Percentiles rank a stretch among this genome's conserved stretches.
These are phyloP conservation scores for Venturia canescens DNA, from an alignment of 1,140 invertebrate genomes.

Conservation along the genomic window DNA sequence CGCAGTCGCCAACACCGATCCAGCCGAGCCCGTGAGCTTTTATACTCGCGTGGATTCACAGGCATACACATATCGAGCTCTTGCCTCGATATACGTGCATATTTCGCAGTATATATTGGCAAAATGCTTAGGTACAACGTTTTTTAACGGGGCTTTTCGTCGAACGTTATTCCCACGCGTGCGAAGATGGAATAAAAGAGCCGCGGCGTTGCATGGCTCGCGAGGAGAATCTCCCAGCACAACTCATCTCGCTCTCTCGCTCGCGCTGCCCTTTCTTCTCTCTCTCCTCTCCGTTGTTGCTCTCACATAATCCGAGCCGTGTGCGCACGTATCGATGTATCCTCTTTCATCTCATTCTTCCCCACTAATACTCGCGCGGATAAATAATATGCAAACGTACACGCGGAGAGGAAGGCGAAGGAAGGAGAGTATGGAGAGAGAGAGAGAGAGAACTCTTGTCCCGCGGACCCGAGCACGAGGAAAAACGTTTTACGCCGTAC, in stretches of 20 bases:
- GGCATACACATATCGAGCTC: not conserved
- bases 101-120: conserved; percentile 19
- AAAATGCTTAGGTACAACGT: conserved; percentile 26
- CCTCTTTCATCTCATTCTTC: conserved; percentile 26
- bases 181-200: conserved; percentile 22
- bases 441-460: conserved; percentile 9
- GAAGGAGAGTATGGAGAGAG: not conserved
- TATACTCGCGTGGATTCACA: not conserved
- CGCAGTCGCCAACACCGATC: too few relatives aligned
- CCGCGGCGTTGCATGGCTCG: not conserved
- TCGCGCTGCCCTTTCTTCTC: not conserved
- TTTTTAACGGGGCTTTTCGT: conserved; percentile 36
- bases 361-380: not conserved
- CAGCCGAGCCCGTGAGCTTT: too few relatives aligned
- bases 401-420: not conserved
- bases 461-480: conserved; percentile 17
- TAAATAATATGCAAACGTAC: conserved; percentile 4
- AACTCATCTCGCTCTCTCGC: conserved; percentile 13
- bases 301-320: not conserved
- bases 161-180: conserved; percentile 34
- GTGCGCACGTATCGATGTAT: conserved; percentile 2
- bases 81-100: not conserved
- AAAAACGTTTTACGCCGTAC: conserved; percentile 7
- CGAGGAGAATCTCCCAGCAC: conserved; percentile 7
- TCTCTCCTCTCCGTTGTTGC: not conserved